Percentiles rank a stretch among this genome's conserved stretches.
These are phyloP conservation scores for Drosophila suboccidentalis DNA, from an alignment of 2,888 invertebrate genomes.

Conservation along the genomic window DNA sequence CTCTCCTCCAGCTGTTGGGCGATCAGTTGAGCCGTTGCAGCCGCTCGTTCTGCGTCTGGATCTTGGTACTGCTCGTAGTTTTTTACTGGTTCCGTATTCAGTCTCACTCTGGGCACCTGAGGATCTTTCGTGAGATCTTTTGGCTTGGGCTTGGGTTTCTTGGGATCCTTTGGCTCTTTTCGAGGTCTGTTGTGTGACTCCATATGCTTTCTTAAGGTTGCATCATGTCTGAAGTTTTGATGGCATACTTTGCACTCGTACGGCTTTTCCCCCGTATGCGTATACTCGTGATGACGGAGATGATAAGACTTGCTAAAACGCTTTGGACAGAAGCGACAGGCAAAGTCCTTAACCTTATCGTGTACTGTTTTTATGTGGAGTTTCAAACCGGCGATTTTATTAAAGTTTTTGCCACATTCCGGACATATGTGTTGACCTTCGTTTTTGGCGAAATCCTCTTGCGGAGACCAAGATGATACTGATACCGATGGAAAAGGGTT, in stretches of 20 bases:
- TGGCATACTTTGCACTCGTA: constrained; percentile 80
- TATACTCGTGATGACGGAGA: constrained; percentile 84
- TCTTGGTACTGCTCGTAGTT: constrained; percentile 13
- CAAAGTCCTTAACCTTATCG: constrained; percentile 83
- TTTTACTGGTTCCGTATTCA: constrained; percentile 32
- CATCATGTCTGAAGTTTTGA: constrained; percentile 81
- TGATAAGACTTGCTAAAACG: constrained; percentile 84
- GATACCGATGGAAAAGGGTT: constrained; percentile 82
- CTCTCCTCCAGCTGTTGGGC: constrained; percentile 12
- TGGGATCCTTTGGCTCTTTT: constrained; percentile 39
- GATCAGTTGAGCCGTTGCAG: constrained; percentile 6
- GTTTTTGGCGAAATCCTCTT: constrained; percentile 83
- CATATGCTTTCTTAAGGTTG: constrained; percentile 82
- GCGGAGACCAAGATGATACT: constrained; percentile 82
- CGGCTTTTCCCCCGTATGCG: constrained; percentile 84
- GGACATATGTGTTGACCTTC: constrained; percentile 84
- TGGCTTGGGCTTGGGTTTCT: constrained; percentile 4
- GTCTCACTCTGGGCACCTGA: constrained; percentile 9
- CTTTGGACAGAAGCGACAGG: constrained; percentile 83
- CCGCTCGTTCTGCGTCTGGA: constrained; percentile 15
- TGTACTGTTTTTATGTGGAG: constrained; percentile 83
- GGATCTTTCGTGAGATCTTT: constrained; percentile 1
- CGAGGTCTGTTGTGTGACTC: constrained; percentile 76
- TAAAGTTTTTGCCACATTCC: constrained; percentile 83
- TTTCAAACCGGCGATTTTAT: constrained; percentile 81